Percentiles rank a stretch among this genome's conserved stretches.
Evolutionary conservation across 1,140 invertebrate genomes (phyloP).

Genomic region (Mizuhopecten yessoensis): DNA sequence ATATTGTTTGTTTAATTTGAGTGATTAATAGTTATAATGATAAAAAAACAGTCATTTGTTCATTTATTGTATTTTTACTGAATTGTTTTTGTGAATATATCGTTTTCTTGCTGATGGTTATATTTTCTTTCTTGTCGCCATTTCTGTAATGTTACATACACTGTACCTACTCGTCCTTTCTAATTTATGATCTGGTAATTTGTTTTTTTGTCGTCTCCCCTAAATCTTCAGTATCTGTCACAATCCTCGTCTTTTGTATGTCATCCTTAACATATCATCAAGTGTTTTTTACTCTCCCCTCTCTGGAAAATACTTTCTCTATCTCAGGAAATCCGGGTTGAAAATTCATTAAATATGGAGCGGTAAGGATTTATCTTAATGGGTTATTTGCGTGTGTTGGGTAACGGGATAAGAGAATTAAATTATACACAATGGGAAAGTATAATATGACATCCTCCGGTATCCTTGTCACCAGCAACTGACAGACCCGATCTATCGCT

Average conservation of each 20-base stretch:
- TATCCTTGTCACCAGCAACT: neutral
- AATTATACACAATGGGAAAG: neutral
- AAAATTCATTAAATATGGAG: conserved; percentile 40
- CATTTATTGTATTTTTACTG: too few species aligned
- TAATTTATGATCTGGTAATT: neutral
- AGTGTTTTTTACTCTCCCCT: neutral
- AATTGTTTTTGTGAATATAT: too few species aligned
- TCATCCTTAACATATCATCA: neutral
- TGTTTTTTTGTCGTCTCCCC: neutral
- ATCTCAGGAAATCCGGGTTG: conserved; percentile 24
- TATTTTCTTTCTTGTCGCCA: too few species aligned
- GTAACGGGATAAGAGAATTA: neutral
- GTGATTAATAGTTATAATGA: too few species aligned
- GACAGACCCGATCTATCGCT: neutral
- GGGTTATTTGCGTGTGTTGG: conserved; percentile 24
- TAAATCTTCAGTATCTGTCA: neutral
- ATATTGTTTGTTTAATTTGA: too few species aligned
- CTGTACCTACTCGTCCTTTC: too few species aligned
- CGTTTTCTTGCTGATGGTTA: too few species aligned
- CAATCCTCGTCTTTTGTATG: neutral
- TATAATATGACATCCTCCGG: neutral
- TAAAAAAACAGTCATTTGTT: too few species aligned
- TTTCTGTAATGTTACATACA: neutral
- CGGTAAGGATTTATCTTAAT: conserved; percentile 3
- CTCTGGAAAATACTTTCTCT: neutral